Conservation (phyloP, 2,797 vertebrate genomes). For the Limnodromus scolopaceus region DNA sequence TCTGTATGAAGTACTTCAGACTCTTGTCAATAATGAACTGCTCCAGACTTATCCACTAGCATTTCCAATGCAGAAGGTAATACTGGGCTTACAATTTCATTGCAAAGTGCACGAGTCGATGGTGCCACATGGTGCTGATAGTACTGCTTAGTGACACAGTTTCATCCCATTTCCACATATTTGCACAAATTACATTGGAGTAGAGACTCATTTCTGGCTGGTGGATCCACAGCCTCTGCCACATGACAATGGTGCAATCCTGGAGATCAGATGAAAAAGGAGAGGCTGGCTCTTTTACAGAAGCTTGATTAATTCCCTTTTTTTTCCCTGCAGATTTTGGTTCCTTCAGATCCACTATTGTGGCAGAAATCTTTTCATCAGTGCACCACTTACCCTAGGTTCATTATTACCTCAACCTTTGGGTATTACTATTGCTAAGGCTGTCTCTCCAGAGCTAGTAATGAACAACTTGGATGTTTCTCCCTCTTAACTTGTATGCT, state of each 20-base stretch:
- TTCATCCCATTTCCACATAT: not conserved
- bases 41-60: fast-evolving
- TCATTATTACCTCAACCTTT: not conserved
- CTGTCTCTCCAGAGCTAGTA: not conserved
- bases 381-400: not conserved
- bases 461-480: not conserved
- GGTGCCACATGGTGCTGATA: not conserved
- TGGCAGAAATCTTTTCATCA: not conserved
- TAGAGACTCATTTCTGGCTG: not conserved
- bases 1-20: not conserved
- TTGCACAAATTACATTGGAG: not conserved
- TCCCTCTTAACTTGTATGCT: not conserved
- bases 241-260: not conserved
- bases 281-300: not conserved
- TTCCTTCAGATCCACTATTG: not conserved
- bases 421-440: not conserved
- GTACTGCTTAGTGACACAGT: not conserved
- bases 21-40: not conserved
- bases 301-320: not conserved
- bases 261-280: not conserved
- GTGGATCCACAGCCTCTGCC: not conserved
- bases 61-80: not conserved
- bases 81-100: not conserved
- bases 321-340: not conserved
- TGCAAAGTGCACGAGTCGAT: not conserved